Evolutionary conservation across 2,888 invertebrate genomes (phyloP).

Genomic region (Xylocampa areola): DNA sequence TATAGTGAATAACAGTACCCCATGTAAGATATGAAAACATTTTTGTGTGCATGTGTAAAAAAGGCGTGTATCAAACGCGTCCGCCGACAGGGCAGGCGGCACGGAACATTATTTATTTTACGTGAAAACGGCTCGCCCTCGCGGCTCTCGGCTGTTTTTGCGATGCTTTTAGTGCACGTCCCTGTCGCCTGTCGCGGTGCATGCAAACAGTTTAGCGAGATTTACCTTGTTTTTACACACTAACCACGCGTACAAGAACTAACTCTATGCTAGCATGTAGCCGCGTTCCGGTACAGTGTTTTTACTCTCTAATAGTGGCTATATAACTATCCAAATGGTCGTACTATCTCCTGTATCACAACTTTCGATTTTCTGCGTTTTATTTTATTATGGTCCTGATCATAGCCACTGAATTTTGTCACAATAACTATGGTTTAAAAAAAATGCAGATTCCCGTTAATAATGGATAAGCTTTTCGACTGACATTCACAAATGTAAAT

Average conservation of each 20-base stretch:
- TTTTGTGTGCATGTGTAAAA: conserved; percentile 66
- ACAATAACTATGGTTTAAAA: too few relatives aligned
- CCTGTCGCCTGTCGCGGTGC: conserved; percentile 67
- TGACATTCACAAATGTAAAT: too few relatives aligned
- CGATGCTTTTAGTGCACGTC: conserved; percentile 75
- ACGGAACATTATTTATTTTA: conserved; percentile 87
- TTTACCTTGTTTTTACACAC: conserved; percentile 67
- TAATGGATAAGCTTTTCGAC: too few relatives aligned
- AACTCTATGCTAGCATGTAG: conserved; percentile 17
- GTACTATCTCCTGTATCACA: too few relatives aligned
- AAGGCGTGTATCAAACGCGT: conserved; percentile 66
- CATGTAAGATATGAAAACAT: conserved; percentile 59
- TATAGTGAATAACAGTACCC: conserved; percentile 17
- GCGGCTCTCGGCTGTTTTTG: conserved; percentile 66
- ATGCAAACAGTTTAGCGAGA: conserved; percentile 84
- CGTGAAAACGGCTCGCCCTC: conserved; percentile 68
- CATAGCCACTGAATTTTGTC: too few relatives aligned
- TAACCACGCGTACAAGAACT: conserved; percentile 48
- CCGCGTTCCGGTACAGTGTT: conserved; percentile 8
- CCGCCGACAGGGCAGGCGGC: conserved; percentile 73
- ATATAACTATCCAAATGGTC: too few relatives aligned
- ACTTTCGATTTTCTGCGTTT: too few relatives aligned
- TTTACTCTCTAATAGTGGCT: conserved; percentile 7
- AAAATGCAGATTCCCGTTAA: too few relatives aligned
- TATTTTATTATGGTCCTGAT: too few relatives aligned